Percentiles rank a stretch among this genome's conserved stretches.
These are phyloP conservation scores for Gallinago nigripennis DNA, from an alignment of 2,797 vertebrate species.

Conservation along the genomic window DNA sequence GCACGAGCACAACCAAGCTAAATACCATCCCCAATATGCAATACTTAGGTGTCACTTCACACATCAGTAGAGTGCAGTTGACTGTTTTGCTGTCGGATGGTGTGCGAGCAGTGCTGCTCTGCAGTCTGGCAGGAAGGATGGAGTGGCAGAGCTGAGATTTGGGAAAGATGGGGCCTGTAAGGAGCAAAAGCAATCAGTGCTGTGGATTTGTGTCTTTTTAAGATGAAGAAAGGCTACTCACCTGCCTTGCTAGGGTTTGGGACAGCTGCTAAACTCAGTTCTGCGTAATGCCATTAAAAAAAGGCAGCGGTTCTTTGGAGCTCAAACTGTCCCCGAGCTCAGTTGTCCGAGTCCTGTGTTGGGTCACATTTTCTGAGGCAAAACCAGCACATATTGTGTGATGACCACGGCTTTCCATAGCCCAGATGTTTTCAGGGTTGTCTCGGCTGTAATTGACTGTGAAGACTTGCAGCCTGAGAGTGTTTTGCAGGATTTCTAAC, in stretches of 20 bases:
- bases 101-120: rapidly evolving
- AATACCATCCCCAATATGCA: rapidly evolving
- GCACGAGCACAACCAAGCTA: neutral
- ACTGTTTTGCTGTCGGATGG: neutral
- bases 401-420: rapidly evolving
- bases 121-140: neutral
- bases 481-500: neutral
- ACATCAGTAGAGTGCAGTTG: too few species aligned
- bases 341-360: neutral
- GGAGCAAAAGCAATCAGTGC: rapidly evolving
- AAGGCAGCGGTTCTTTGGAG: neutral
- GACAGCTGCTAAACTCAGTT: neutral
- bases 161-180: neutral
- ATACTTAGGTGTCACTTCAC: neutral
- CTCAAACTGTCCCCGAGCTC: neutral
- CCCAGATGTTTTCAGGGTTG: neutral
- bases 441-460: neutral
- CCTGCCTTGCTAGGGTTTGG: neutral
- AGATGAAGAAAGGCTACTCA: neutral
- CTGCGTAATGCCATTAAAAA: neutral
- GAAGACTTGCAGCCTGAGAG: neutral
- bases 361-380: neutral
- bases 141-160: neutral
- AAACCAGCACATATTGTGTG: neutral
- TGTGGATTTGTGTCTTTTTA: neutral